Base-by-base conservation (phyloP, 2,797 vertebrate species). In the Poeciliopsis infans region DNA sequence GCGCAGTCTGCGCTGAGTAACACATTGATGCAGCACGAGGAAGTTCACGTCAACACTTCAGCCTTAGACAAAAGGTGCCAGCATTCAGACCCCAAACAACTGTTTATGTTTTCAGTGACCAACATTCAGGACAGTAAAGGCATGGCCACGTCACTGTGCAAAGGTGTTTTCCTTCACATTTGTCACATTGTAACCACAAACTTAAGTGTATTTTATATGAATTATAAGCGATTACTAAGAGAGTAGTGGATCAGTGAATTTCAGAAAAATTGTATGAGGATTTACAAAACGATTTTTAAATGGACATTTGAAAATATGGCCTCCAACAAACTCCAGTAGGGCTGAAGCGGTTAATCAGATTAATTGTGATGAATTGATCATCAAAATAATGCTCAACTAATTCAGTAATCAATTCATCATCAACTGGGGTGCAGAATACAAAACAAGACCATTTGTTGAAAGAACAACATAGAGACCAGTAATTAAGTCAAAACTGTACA, bases 11-110 rank as follows among this genome's bases (percentile, higher is more conserved):
- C 72, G 51, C 82, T 74, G 66, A 87, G 85, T 85, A 91, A 89
- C 84, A 75, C 77, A n/a, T 75, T 43, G 71, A 91, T 82, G 85
- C 83, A 89, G 92, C 93, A 92, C 87, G 79, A 84, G 41, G 0
- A 76, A 78, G 36, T 79, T 74, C 25, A 39, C 53, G 23, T n/a
- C 36, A 72, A 90, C 88, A 88, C 87, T 79, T 74, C 64, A 79
- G 77, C 75, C 81, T 33, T 23, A 70, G 64, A 86, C 33, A 74
- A 80, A 76, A 28, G 76, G 59, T 20, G 68, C 77, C 83, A 75
- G 69, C 75, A 72, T 4, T 68, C 64, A 68, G 36, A 33, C 5
- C 64, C 18, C 64, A 68, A 53, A 5, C 64, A 68, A 12, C 15
- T 39, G 18, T 41, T 64, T 72, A n/a, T 15, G 28, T 78, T 85